A percentile compares a stretch with the other conserved stretches of the same genome.
Evolutionary conservation across 1,140 invertebrate genomes (phyloP).

Genomic region (Pseudobourletiella spinata): DNA sequence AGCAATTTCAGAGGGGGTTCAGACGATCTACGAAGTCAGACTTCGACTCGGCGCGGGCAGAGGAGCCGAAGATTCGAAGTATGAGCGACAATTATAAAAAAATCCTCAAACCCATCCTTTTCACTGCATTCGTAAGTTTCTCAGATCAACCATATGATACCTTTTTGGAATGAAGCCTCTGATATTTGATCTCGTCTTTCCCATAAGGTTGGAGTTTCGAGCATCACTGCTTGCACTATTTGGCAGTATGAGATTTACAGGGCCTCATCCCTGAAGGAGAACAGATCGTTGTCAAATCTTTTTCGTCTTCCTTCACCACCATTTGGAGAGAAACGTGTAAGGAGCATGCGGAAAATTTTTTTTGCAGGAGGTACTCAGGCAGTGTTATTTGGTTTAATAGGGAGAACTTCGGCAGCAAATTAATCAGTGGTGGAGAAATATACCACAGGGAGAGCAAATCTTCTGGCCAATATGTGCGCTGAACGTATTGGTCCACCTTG

Average conservation of each 20-base stretch:
- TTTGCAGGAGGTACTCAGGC: slow-evolving; percentile 4
- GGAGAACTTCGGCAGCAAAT: slow-evolving; percentile 50
- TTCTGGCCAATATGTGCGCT: slow-evolving; percentile 67
- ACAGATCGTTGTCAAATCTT: background rate
- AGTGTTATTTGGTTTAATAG: slow-evolving; percentile 26
- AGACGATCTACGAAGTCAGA: background rate
- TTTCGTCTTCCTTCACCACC: background rate
- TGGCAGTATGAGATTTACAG: slow-evolving; percentile 70
- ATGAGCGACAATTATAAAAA: background rate
- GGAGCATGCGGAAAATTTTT: slow-evolving; percentile 8
- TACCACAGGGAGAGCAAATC: slow-evolving; percentile 64
- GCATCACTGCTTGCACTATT: slow-evolving; percentile 64
- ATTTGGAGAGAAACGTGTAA: slow-evolving; percentile 1
- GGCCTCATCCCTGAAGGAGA: background rate
- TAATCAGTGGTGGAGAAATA: slow-evolving; percentile 61
- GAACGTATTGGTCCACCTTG: slow-evolving; percentile 69
- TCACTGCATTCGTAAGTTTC: slow-evolving; percentile 29
- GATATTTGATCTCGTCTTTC: slow-evolving; percentile 9
- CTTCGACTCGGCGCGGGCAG: background rate
- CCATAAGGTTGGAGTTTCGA: slow-evolving; percentile 60
- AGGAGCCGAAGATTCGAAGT: background rate
- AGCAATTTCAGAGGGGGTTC: background rate
- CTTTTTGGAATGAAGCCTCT: background rate
- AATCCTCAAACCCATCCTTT: slow-evolving; percentile 27
- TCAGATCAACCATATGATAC: background rate